phyloP scores from a whole-genome alignment of 2,888 invertebrate genomes.

The Meiosimyza decipiens region DNA sequence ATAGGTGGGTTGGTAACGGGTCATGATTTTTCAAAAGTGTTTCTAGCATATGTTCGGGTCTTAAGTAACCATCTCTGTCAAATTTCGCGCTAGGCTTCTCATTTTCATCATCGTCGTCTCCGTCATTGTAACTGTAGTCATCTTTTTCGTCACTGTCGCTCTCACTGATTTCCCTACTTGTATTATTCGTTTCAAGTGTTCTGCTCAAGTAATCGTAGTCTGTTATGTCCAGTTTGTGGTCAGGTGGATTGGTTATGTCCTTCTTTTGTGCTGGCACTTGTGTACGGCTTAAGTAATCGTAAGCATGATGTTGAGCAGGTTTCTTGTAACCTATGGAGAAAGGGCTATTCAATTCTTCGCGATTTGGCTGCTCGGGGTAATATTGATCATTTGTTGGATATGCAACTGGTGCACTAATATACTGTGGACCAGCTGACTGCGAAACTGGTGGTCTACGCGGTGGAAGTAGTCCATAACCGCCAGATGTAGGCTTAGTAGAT shows the following conservation, averaged over 20 bases:
- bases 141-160: not conserved
- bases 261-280: slow-evolving; percentile 49
- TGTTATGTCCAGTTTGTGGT: slow-evolving; percentile 50
- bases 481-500: slow-evolving; percentile 44
- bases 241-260: slow-evolving; percentile 37
- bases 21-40: slow-evolving; percentile 43
- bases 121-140: slow-evolving; percentile 42
- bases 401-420: slow-evolving; percentile 40
- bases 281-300: slow-evolving; percentile 42
- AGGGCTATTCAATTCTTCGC: slow-evolving; percentile 52
- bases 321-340: slow-evolving; percentile 49
- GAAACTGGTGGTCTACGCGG: slow-evolving; percentile 47
- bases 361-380: slow-evolving; percentile 50
- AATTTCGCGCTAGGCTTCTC: slow-evolving; percentile 47
- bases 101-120: slow-evolving; percentile 48
- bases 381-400: slow-evolving; percentile 46
- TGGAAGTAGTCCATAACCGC: slow-evolving; percentile 46
- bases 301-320: slow-evolving; percentile 44
- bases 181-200: slow-evolving; percentile 40
- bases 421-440: slow-evolving; percentile 39
- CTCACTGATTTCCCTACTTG: not conserved
- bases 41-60: slow-evolving; percentile 58
- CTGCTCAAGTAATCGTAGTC: slow-evolving; percentile 54
- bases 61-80: slow-evolving; percentile 59
- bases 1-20: slow-evolving; percentile 16